A percentile compares a stretch with the other conserved stretches of the same genome.
phyloP scores from a whole-genome alignment of 2,113 vertebrate genomes.

The Platichthys flesus region DNA sequence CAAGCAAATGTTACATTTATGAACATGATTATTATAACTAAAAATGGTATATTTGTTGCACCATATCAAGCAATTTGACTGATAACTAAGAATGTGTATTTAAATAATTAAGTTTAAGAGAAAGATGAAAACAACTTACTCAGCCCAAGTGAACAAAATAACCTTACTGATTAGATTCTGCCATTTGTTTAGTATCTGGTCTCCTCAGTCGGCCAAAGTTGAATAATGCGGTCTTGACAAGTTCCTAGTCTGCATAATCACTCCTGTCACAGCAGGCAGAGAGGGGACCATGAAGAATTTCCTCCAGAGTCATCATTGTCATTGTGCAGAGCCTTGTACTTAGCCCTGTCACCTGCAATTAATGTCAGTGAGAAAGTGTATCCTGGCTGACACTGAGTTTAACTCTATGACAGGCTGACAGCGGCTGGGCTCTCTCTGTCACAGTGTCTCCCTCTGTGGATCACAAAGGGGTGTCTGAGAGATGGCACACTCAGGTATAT shows the following conservation, averaged over 20 bases:
- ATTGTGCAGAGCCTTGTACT: conserved; percentile 73
- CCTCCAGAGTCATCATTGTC: conserved; percentile 75
- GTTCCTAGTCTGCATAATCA: conserved; percentile 69
- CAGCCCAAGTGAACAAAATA: neutral
- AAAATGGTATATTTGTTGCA: too few species aligned
- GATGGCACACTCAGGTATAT: neutral
- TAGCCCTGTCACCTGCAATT: conserved; percentile 83
- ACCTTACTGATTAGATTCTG: neutral
- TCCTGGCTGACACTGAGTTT: conserved; percentile 64
- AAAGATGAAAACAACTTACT: neutral
- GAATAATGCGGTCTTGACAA: conserved; percentile 51
- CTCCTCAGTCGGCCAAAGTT: conserved; percentile 22
- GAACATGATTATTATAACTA: too few species aligned
- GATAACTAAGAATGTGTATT: too few species aligned
- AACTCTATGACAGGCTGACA: conserved; percentile 73
- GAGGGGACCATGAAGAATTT: conserved; percentile 72
- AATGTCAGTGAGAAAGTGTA: conserved; percentile 70
- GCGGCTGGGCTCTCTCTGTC: conserved; percentile 36
- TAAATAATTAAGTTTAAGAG: neutral
- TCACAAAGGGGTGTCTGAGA: conserved; percentile 33
- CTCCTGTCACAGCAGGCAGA: conserved; percentile 68
- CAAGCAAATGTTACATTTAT: too few species aligned
- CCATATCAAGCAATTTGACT: too few species aligned
- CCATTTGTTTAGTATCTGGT: conserved; percentile 24
- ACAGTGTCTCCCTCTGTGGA: conserved; percentile 31